A percentile compares a stretch with the other conserved stretches of the same genome.
These are phyloP conservation scores for Dysdera silvatica DNA, from an alignment of 1,140 invertebrate genomes.

Conservation along the genomic window DNA sequence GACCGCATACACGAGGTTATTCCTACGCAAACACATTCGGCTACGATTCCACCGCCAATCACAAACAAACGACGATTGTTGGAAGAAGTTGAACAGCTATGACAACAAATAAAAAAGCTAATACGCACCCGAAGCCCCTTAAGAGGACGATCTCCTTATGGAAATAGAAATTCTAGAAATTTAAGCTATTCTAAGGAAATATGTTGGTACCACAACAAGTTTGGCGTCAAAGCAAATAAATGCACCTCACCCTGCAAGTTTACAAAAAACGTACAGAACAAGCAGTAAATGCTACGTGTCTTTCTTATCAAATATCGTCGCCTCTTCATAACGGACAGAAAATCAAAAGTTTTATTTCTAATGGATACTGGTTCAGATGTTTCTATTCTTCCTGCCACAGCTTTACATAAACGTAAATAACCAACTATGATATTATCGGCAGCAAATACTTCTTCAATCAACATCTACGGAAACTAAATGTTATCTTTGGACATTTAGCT, in stretches of 20 bases:
- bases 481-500: conserved; percentile 8
- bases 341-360: neutral
- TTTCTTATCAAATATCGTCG: neutral
- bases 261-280: neutral
- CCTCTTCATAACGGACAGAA: conserved; percentile 18
- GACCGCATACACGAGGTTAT: neutral
- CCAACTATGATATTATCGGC: neutral
- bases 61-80: too few species aligned
- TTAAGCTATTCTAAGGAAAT: too few species aligned
- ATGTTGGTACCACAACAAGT: conserved; percentile 20
- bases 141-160: too few species aligned
- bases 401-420: neutral
- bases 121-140: too few species aligned
- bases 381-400: conserved; percentile 2
- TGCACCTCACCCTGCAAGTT: neutral
- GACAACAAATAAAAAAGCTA: too few species aligned
- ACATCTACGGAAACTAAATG: neutral
- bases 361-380: conserved; percentile 19
- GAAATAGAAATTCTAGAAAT: too few species aligned
- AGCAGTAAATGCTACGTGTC: neutral
- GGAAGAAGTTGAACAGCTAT: too few species aligned
- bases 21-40: too few species aligned
- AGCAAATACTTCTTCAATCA: conserved; percentile 17
- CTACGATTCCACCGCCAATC: too few species aligned
- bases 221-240: conserved; percentile 14